Conservation (phyloP, 1,140 invertebrate genomes). For the Stegodyphus dumicola region DNA sequence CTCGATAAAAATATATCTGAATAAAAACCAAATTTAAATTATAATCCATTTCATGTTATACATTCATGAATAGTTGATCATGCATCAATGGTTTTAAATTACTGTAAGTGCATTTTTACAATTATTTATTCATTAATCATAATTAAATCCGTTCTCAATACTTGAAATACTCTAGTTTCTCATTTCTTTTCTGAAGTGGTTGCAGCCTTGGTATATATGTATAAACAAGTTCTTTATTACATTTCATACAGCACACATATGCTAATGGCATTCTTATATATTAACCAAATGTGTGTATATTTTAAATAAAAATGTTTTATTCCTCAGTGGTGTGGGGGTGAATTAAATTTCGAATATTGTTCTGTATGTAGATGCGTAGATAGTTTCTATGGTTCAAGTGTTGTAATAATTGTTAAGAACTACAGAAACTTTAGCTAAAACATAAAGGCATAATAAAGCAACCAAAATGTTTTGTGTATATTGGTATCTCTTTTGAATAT, state of each 20-base stretch:
- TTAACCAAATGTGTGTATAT: conserved; percentile 19
- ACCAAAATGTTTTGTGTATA: not conserved
- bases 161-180: not conserved
- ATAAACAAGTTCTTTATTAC: conserved; percentile 52
- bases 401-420: conserved; percentile 55
- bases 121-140: not conserved
- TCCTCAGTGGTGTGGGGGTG: conserved; percentile 37
- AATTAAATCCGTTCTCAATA: not conserved
- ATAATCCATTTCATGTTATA: not conserved
- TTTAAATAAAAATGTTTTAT: conserved; percentile 12
- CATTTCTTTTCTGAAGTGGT: not conserved
- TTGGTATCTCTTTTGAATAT: not conserved
- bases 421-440: conserved; percentile 46
- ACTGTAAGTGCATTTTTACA: not conserved
- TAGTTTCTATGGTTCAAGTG: conserved; percentile 58
- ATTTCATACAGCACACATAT: conserved; percentile 13
- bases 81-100: not conserved
- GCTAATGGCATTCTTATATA: not conserved
- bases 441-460: not conserved
- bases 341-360: conserved; percentile 36
- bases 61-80: not conserved
- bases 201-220: conserved; percentile 11
- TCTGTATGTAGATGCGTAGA: conserved; percentile 55
- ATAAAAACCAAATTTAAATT: no score
- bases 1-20: no score